Evolutionary conservation across 2,113 vertebrate genomes (phyloP).

Genomic region (Smithornis capensis): DNA sequence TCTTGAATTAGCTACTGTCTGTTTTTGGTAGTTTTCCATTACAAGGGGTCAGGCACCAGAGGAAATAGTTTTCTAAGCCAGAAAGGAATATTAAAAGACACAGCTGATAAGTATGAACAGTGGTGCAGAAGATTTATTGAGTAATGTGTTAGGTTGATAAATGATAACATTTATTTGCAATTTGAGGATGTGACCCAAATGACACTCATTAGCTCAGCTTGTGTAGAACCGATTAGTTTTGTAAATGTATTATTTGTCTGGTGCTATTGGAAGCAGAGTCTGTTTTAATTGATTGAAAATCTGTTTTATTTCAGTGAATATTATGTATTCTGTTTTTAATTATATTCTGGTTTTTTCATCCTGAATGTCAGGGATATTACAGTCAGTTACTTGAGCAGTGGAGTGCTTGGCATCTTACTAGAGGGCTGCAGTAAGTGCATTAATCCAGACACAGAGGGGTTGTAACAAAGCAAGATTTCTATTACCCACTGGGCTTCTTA

Average conservation of each 20-base stretch:
- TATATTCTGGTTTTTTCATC: conserved; percentile 24
- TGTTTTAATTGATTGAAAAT: conserved; percentile 62
- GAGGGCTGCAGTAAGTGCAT: not conserved
- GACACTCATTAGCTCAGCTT: conserved; percentile 72
- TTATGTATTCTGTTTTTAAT: conserved; percentile 59
- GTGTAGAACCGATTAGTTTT: conserved; percentile 67
- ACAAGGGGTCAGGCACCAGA: conserved; percentile 55
- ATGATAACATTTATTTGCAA: conserved; percentile 77
- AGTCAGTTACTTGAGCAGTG: not conserved
- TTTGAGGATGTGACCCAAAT: conserved; percentile 75
- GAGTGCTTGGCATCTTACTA: not conserved
- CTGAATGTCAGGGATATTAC: conserved; percentile 19
- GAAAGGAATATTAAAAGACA: conserved; percentile 61
- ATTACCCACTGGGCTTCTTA: not conserved
- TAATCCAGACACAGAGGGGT: not conserved
- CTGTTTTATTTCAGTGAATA: conserved; percentile 64
- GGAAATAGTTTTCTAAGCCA: conserved; percentile 65
- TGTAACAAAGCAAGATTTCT: not conserved
- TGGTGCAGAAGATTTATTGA: conserved; percentile 70
- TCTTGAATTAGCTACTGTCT: conserved; percentile 57
- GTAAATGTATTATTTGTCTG: conserved; percentile 69
- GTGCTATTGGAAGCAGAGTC: conserved; percentile 43
- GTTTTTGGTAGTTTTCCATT: conserved; percentile 54
- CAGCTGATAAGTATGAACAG: conserved; percentile 61
- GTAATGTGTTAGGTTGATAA: conserved; percentile 73